Evolutionary conservation across 2,888 invertebrate genomes (phyloP).

Genomic region (Lasioglossum villosulum): DNA sequence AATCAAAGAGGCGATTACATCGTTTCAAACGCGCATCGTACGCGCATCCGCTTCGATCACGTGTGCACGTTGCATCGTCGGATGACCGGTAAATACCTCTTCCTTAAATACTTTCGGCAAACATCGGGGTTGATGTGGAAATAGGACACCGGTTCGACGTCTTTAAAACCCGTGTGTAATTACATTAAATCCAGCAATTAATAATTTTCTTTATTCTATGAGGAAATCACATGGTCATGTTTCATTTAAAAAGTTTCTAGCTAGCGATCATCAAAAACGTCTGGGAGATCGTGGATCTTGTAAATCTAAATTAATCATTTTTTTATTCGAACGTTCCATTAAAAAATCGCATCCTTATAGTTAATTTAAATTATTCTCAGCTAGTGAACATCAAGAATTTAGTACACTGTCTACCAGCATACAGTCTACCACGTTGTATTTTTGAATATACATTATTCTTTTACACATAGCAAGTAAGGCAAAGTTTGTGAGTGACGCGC

Average conservation of each 20-base stretch:
- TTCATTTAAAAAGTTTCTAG: too few species aligned
- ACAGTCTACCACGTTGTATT: too few species aligned
- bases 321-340: neutral
- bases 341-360: neutral
- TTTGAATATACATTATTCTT: too few species aligned
- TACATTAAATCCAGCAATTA: neutral
- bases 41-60: constrained; percentile 46
- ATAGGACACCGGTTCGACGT: neutral
- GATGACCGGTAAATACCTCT: constrained; percentile 22
- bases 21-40: constrained; percentile 41
- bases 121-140: neutral
- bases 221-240: neutral
- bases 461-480: too few species aligned
- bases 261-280: too few species aligned
- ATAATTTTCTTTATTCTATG: neutral
- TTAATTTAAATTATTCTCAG: neutral
- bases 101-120: constrained; percentile 52
- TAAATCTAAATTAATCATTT: too few species aligned
- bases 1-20: constrained; percentile 74
- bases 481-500: too few species aligned
- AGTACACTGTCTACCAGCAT: too few species aligned
- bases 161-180: neutral
- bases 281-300: too few species aligned
- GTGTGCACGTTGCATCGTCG: constrained; percentile 28
- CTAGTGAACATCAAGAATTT: neutral